These are phyloP conservation scores for Arbacia lixula DNA, from an alignment of 53 echinoderm and acorn worm genomes.

Conservation along the genomic window DNA sequence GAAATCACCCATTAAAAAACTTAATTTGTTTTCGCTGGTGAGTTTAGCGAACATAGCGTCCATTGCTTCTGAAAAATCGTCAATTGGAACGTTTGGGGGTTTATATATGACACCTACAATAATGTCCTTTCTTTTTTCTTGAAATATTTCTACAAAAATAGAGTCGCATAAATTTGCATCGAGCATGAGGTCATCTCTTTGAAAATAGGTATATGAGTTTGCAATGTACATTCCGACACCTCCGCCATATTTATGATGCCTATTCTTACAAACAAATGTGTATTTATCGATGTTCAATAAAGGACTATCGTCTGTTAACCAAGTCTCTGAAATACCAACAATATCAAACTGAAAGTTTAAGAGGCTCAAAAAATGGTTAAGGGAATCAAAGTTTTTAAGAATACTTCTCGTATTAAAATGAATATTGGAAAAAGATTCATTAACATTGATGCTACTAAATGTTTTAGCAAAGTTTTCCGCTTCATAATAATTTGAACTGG, in stretches of 20 bases:
- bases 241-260: background rate
- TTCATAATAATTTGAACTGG: background rate
- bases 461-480: background rate
- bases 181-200: constrained; percentile 12
- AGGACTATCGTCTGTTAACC: background rate
- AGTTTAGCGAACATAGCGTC: background rate
- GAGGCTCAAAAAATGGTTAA: background rate
- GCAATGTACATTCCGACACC: constrained; percentile 30
- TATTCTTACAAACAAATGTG: constrained; percentile 9
- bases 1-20: constrained; percentile 2
- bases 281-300: background rate
- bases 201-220: constrained; percentile 1
- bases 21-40: background rate
- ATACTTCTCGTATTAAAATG: constrained; percentile 6
- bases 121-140: constrained; percentile 9
- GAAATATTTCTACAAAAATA: constrained; percentile 2
- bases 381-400: constrained; percentile 1
- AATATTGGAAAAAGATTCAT: background rate
- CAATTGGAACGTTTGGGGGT: background rate
- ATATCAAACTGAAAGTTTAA: constrained; percentile 10
- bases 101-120: constrained; percentile 12
- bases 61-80: background rate
- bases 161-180: background rate
- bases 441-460: too few relatives aligned
- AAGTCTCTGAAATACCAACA: constrained; percentile 7